These are phyloP conservation scores for Argynnis bischoffii DNA, from an alignment of 2,888 invertebrate genomes.

Conservation along the genomic window DNA sequence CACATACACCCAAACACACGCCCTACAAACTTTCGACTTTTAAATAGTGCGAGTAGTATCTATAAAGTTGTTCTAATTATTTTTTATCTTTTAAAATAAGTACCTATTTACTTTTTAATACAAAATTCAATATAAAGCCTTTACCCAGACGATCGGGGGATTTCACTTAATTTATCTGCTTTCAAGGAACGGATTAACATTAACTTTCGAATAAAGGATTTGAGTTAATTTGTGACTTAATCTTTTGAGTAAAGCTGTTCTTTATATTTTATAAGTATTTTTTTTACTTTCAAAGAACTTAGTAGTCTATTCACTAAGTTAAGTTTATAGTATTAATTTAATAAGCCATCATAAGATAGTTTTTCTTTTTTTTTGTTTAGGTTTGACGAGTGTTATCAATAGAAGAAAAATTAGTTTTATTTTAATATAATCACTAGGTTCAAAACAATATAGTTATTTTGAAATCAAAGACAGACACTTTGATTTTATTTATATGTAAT, in stretches of 20 bases:
- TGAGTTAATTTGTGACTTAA: constrained; percentile 24
- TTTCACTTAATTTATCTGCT: constrained; percentile 14
- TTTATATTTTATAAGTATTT: constrained; percentile 1
- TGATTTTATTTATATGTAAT: neutral
- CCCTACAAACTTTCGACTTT: no score
- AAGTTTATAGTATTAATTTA: neutral
- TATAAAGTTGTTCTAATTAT: no score
- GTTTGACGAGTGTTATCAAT: no score
- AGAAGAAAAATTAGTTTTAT: no score
- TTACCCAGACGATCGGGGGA: constrained; percentile 6
- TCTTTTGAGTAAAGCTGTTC: constrained; percentile 17
- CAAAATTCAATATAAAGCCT: constrained; percentile 9
- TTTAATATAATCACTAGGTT: no score
- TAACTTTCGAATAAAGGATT: constrained; percentile 21
- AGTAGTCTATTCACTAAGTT: neutral
- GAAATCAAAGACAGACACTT: no score
- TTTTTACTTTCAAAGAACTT: neutral
- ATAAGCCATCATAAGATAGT: no score
- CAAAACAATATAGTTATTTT: no score
- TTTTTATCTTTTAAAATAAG: neutral
- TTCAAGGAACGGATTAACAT: constrained; percentile 16
- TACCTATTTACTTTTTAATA: neutral
- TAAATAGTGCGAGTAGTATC: no score
- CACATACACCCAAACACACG: no score
- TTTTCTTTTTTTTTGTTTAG: no score